These are phyloP conservation scores for Odocoileus hemionus DNA, from an alignment of 2,113 vertebrate species.

Conservation along the genomic window DNA sequence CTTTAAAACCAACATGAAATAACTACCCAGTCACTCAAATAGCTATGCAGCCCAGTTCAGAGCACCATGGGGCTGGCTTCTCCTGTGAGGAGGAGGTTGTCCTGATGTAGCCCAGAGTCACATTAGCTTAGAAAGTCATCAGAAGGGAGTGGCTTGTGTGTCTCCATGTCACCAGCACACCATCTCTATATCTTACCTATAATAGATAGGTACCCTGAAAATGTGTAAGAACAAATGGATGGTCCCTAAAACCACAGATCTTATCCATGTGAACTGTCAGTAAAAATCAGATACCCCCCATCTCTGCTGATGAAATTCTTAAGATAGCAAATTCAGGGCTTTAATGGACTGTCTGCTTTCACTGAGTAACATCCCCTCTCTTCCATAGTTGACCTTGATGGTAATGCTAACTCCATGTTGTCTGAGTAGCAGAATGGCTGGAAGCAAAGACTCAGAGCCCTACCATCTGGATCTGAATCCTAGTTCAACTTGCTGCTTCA, in stretches of 20 bases:
- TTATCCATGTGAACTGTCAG: not conserved
- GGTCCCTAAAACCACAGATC: not conserved
- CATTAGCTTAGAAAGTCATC: not conserved
- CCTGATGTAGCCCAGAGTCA: not conserved
- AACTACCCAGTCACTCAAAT: not conserved
- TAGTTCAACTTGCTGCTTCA: not conserved
- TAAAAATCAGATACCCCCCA: not conserved
- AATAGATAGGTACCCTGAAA: not conserved
- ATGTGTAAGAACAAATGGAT: not conserved
- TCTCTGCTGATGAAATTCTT: not conserved
- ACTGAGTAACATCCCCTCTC: not conserved
- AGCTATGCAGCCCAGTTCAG: not conserved
- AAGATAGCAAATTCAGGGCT: not conserved
- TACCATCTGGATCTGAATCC: not conserved
- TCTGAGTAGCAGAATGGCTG: not conserved
- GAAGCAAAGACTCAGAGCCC: not conserved
- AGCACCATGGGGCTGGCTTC: rapidly evolving
- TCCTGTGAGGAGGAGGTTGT: not conserved
- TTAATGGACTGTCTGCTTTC: not conserved
- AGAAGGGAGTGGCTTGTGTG: no score
- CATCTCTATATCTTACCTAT: not conserved
- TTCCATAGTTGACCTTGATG: not conserved
- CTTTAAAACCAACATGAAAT: not conserved
- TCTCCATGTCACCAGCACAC: not conserved
- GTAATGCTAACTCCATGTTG: not conserved